Base-by-base conservation (phyloP, 2,888 invertebrate genomes). In the Latrodectus elegans region DNA sequence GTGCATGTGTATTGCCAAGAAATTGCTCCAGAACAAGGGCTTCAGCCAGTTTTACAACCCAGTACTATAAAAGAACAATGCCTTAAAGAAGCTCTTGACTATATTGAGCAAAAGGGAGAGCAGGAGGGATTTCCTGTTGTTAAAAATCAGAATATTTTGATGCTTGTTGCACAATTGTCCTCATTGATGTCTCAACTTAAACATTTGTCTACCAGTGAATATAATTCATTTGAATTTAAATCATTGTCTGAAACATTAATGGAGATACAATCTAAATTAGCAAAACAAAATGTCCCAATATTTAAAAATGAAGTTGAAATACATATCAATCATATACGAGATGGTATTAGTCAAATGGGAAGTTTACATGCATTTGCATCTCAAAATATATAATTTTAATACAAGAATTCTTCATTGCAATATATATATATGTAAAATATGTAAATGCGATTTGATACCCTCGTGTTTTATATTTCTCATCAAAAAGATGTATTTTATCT, bases 201-300 rank as follows among this genome's bases (percentile, higher is more conserved):
- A 92, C 92, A 92, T 68, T 92, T 93, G 90, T 92, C 92, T n/a
- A 92, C 92, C 81, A 92, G 91, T 90, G 92, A 93, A 82, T 91
- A 92, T 92, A 97, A 96, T 92, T 96, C 97, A 3, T 97, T 97
- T 92, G 97, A 98, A 92, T 93, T 98, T 81, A 96, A 96, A 92
- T 96, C 97, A 26, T 93, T 97, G 71, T 96, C 97, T 93, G 97
- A 97, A 26, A 97, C 98, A 67, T 95, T 98, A 93, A 95, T 96
- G 91, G 96, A 97, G 91, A 96, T 98, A 77, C 96, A 96, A 92
- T 94, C 95, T 87, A 95, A 96, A 91, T 92, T 97, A 82, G 95
- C 95, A 90, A 94, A 95, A 4, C 93, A 94, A 71, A 97, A 97
- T 93, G 94, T 95, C 91, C 92, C 92, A 74, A 91, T 91, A 17